These are phyloP conservation scores for Steinernema khuongi DNA, from an alignment of 1,140 invertebrate genomes.

Conservation along the genomic window DNA sequence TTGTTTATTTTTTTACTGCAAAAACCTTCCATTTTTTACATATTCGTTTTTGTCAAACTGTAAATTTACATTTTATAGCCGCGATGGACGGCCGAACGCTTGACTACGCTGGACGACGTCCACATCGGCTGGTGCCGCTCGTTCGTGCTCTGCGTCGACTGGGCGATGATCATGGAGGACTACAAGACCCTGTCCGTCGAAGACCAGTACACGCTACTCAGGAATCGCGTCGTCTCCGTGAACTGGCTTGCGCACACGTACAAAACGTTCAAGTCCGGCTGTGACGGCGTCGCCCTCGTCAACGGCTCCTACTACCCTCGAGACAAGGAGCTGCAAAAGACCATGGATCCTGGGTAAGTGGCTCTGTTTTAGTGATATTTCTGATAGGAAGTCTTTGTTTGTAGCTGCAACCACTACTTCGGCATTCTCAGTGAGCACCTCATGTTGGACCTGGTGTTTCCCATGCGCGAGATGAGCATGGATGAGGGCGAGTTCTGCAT, in stretches of 20 bases:
- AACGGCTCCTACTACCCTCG: constrained; percentile 40
- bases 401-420: constrained; percentile 40
- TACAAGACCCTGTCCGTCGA: constrained; percentile 26
- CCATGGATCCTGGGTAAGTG: constrained; percentile 28
- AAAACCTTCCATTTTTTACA: too few species aligned
- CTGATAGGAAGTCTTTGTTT: neutral
- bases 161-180: constrained; percentile 31
- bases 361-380: neutral
- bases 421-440: constrained; percentile 35
- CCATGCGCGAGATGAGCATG: constrained; percentile 40
- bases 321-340: constrained; percentile 39
- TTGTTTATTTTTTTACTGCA: too few species aligned
- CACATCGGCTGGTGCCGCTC: constrained; percentile 40
- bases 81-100: constrained; percentile 34
- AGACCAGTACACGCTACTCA: constrained; percentile 34
- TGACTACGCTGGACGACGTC: constrained; percentile 36
- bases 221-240: constrained; percentile 39
- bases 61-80: constrained; percentile 26
- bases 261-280: constrained; percentile 39
- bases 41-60: neutral
- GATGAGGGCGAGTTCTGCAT: constrained; percentile 42
- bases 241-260: constrained; percentile 41
- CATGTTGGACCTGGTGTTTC: constrained; percentile 39
- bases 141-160: constrained; percentile 37
- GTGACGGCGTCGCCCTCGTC: constrained; percentile 38